Evolutionary conservation across 64 coral and sea anemone genomes (phyloP), one percentile per base, ranked within the genome.

Genomic region (Porites australiensis): DNA sequence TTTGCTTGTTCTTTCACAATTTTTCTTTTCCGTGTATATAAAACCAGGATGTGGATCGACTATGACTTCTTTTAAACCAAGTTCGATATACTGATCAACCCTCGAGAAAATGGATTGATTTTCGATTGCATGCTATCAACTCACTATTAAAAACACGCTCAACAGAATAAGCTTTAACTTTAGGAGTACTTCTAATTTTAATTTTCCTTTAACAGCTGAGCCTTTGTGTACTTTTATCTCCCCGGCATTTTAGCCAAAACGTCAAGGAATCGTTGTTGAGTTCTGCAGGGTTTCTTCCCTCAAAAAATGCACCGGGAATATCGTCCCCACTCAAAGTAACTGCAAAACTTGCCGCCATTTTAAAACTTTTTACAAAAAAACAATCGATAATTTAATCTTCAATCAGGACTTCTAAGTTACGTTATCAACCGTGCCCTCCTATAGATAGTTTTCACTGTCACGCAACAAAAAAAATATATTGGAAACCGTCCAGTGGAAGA

Each of bases 11-110:
- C 46, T 49, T 46, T 76, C 14, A 47, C 73, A 16, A 76, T 76
- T 76, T 76, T 76, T 27, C 73, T 76, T 76, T 47, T 76, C 50
- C 46, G 46, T 50, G 73, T 75, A 75, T 43, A 47, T 75, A 49
- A 75, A 75, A 3, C 50, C 72, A 15, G 72, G 6, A 75, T 75
- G 44, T 13, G 72, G 72, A 75, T 75, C 72, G 72, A 75, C 72
- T 76, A 52, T 76, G 5, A 16, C 73, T 47, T 76, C 73, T 76
- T 76, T 15, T 76, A 76, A 76, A 21, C 70, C 70, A 0, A 37
- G 8, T 73, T 73, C n/a, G 44, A 73, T 73, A 43, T 73, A 73
- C n/a, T 73, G 14, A 73, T 73, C 22, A 18, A 75, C 72, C 72
- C 45, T 75, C 44, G 44, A 52, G 72, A 75, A 75, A 50, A 48